A percentile compares a stretch with the other conserved stretches of the same genome.
These are phyloP conservation scores for Coleophora deauratella DNA, from an alignment of 2,888 invertebrate genomes.

Conservation along the genomic window DNA sequence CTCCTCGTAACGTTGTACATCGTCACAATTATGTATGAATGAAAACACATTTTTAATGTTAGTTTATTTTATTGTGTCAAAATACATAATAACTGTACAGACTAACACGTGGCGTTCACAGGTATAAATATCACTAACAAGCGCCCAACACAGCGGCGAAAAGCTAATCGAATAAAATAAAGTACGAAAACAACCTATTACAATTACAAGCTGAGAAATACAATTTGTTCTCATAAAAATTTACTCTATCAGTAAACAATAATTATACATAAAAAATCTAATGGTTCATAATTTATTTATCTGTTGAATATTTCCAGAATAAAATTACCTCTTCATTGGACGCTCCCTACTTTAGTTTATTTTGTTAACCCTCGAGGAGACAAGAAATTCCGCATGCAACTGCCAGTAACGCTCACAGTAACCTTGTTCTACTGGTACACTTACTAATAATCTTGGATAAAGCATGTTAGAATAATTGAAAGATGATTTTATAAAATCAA, in stretches of 20 bases:
- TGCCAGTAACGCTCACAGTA: too few species aligned
- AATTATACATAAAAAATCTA: conserved; percentile 4
- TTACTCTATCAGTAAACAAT: conserved; percentile 8
- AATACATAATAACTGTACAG: conserved; percentile 40
- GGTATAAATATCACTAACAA: conserved; percentile 34
- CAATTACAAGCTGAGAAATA: conserved; percentile 8
- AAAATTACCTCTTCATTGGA: too few species aligned
- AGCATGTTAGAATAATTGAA: too few species aligned
- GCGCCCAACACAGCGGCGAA: neutral
- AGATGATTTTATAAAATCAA: too few species aligned
- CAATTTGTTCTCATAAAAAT: conserved; percentile 3
- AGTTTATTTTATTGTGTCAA: conserved; percentile 28
- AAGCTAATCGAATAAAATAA: conserved; percentile 4
- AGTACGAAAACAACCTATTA: conserved; percentile 6
- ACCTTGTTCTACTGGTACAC: conserved; percentile 11
- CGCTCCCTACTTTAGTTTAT: too few species aligned
- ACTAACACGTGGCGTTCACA: conserved; percentile 41
- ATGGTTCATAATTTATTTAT: neutral
- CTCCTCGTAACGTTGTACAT: too few species aligned
- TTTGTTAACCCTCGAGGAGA: too few species aligned
- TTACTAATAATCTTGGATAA: conserved; percentile 7
- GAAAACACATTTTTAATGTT: conserved; percentile 3
- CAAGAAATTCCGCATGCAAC: too few species aligned
- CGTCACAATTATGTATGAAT: too few species aligned
- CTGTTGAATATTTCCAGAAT: too few species aligned